A percentile compares a stretch with the other conserved stretches of the same genome.
Conservation (phyloP, 92 coral and sea anemone species). For the Paramuricea clavata region DNA sequence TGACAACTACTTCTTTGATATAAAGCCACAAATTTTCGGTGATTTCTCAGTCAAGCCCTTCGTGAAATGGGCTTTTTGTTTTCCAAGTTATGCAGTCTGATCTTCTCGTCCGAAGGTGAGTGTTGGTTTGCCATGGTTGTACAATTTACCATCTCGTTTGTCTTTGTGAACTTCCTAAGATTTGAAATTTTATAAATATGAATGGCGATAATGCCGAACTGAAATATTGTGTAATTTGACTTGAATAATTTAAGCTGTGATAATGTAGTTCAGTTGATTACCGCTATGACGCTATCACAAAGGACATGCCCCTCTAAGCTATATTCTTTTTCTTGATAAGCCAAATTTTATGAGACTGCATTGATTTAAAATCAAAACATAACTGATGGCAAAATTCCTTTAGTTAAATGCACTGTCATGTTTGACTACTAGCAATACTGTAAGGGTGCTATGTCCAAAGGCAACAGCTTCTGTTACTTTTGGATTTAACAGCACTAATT, state of each 20-base stretch:
- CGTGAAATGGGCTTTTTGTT: conserved; percentile 93
- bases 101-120: conserved; percentile 96
- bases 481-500: too few relatives aligned
- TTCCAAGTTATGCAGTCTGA: conserved; percentile 85
- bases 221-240: conserved; percentile 5
- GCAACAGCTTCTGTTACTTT: too few relatives aligned
- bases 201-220: conserved; percentile 21
- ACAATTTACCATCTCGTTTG: not conserved
- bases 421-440: not conserved
- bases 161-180: not conserved
- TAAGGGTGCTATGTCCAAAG: not conserved
- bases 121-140: not conserved
- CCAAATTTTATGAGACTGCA: too few relatives aligned
- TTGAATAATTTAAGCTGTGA: not conserved
- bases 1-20: conserved; percentile 13
- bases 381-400: not conserved
- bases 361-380: not conserved
- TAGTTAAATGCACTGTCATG: too few relatives aligned
- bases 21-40: conserved; percentile 12
- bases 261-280: conserved; percentile 20
- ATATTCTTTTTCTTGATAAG: not conserved
- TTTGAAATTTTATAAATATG: not conserved
- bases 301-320: not conserved
- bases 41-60: conserved; percentile 19
- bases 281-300: not conserved